Conservation (phyloP, 2,797 vertebrate species). For the Gymnothorax reevesii region DNA sequence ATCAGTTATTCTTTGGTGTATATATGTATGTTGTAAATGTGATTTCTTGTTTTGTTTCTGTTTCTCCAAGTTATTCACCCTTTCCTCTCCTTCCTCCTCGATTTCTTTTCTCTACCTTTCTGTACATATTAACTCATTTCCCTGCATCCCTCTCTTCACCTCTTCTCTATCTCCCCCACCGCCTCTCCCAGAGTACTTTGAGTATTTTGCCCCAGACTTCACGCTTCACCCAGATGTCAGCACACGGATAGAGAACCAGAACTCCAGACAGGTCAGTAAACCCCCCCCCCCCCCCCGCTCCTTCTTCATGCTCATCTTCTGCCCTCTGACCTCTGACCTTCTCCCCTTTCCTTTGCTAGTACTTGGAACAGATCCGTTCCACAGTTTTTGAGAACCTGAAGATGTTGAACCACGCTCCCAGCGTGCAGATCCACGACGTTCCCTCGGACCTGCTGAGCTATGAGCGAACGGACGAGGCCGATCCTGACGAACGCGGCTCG, state of each 20-base stretch:
- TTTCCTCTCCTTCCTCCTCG: neutral
- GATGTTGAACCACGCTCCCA: slow-evolving; percentile 97
- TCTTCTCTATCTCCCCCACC: neutral
- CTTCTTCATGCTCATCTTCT: neutral
- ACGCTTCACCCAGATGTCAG: slow-evolving; percentile 97
- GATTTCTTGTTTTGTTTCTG: neutral
- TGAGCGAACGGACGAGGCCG: slow-evolving; percentile 89
- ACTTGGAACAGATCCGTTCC: slow-evolving; percentile 96
- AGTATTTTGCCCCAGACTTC: slow-evolving; percentile 98
- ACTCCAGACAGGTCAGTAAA: slow-evolving; percentile 86
- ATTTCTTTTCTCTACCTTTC: neutral
- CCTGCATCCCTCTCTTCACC: neutral
- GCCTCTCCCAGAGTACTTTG: slow-evolving; percentile 86
- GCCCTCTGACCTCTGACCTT: neutral
- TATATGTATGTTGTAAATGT: neutral
- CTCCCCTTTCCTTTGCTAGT: slow-evolving; percentile 65
- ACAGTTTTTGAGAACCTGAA: slow-evolving; percentile 97
- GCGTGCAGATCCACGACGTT: slow-evolving; percentile 96
- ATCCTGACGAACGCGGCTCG: slow-evolving; percentile 88
- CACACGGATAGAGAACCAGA: slow-evolving; percentile 98
- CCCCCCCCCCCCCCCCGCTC: neutral
- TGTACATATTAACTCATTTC: neutral
- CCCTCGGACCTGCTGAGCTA: slow-evolving; percentile 93
- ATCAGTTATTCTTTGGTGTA: neutral
- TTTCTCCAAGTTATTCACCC: neutral